phyloP scores from a whole-genome alignment of 2,113 vertebrate genomes.

The Eurypyga helias region DNA sequence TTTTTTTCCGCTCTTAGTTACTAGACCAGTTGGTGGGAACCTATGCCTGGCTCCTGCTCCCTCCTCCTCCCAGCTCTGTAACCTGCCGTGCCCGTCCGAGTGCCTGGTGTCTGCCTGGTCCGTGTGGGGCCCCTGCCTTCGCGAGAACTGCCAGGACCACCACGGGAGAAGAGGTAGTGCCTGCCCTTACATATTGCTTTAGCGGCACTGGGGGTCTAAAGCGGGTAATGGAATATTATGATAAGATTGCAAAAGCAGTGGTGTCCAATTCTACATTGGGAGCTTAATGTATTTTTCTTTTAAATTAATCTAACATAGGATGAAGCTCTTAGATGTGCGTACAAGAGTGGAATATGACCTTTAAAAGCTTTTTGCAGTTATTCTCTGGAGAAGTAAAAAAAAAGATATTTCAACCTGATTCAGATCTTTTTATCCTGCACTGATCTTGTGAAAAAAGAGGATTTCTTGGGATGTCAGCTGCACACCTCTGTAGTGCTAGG shows the following conservation, averaged over 20 bases:
- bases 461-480: background rate
- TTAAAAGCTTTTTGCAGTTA: background rate
- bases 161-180: slow-evolving; percentile 87
- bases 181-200: background rate
- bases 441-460: background rate
- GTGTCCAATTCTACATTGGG: background rate
- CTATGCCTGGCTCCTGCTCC: slow-evolving; percentile 83
- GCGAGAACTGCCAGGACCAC: slow-evolving; percentile 87
- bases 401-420: background rate
- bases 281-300: background rate
- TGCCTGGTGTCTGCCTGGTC: slow-evolving; percentile 89
- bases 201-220: background rate
- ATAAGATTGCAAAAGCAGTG: background rate
- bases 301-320: background rate
- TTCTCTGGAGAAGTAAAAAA: background rate
- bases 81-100: slow-evolving; percentile 79
- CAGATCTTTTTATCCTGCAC: background rate
- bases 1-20: slow-evolving; percentile 67
- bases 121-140: slow-evolving; percentile 85
- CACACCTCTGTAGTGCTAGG: background rate
- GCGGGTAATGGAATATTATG: background rate
- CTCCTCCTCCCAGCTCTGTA: slow-evolving; percentile 81
- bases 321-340: background rate
- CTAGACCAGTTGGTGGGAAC: slow-evolving; percentile 83
- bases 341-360: background rate